A percentile compares a stretch with the other conserved stretches of the same genome.
Conservation (phyloP, 2,888 invertebrate genomes). For the Tetranychus piercei region DNA sequence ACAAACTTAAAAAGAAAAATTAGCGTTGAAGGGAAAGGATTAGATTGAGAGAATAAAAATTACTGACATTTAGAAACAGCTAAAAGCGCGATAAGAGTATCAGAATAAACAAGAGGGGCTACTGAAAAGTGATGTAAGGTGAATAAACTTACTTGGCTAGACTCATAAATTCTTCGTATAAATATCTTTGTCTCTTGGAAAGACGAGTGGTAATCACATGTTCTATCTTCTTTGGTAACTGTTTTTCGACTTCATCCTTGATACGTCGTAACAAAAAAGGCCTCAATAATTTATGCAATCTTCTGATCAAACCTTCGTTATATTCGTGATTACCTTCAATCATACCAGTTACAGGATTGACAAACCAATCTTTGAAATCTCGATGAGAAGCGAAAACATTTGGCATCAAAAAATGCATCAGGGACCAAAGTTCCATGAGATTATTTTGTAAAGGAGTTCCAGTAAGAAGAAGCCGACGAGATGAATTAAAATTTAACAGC, state of each 20-base stretch:
- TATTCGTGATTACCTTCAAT: conserved; percentile 79
- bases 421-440: conserved; percentile 87
- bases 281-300: conserved; percentile 76
- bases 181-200: conserved; percentile 81
- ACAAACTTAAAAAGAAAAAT: background rate
- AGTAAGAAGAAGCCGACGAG: conserved; percentile 69
- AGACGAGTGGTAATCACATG: conserved; percentile 80
- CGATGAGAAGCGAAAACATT: conserved; percentile 86
- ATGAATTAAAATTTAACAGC: conserved; percentile 77
- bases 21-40: too few species aligned
- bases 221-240: conserved; percentile 90
- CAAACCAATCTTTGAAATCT: conserved; percentile 50
- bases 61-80: background rate
- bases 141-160: conserved; percentile 55
- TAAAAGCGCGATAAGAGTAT: too few species aligned
- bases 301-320: conserved; percentile 66
- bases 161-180: conserved; percentile 99
- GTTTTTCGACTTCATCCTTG: conserved; percentile 87
- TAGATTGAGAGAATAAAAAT: background rate
- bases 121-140: background rate
- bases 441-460: conserved; percentile 91
- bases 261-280: conserved; percentile 79
- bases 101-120: too few species aligned
- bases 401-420: conserved; percentile 97
- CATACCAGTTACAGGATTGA: conserved; percentile 87